phyloP scores from a whole-genome alignment of 2,113 vertebrate species.

The Sebastes schlegelii region DNA sequence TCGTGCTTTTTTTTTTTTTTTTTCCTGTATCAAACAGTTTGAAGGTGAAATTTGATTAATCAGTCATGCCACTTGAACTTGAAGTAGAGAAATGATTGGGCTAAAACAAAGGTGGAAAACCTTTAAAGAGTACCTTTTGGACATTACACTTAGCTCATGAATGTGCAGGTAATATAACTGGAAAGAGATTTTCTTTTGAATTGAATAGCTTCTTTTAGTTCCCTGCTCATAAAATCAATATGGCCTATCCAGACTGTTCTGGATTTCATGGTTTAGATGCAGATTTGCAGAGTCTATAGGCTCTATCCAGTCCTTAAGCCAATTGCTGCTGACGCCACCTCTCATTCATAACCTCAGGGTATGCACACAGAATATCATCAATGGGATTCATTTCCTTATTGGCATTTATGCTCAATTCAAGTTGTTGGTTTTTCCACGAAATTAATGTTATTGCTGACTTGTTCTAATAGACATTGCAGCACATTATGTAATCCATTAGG shows the following conservation, averaged over 20 bases:
- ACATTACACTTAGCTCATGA: not conserved
- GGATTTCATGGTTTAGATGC: slow-evolving; percentile 16
- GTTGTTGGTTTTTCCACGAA: slow-evolving; percentile 27
- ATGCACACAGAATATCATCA: slow-evolving; percentile 8
- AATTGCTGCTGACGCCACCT: slow-evolving; percentile 29
- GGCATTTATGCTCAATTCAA: slow-evolving; percentile 37
- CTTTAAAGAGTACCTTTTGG: not conserved
- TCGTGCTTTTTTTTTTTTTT: slow-evolving; percentile 26
- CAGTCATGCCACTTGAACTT: slow-evolving; percentile 43
- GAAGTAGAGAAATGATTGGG: slow-evolving; percentile 24
- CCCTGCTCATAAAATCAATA: slow-evolving; percentile 18
- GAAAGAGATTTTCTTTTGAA: not conserved
- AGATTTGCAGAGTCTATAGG: slow-evolving; percentile 19
- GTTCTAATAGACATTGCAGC: slow-evolving; percentile 19
- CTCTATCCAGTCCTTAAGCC: slow-evolving; percentile 9
- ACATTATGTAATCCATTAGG: slow-evolving; percentile 33
- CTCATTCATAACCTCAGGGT: slow-evolving; percentile 27
- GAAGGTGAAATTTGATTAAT: slow-evolving; percentile 48
- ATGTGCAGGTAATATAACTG: not conserved
- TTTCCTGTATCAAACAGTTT: slow-evolving; percentile 25
- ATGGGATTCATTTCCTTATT: slow-evolving; percentile 42
- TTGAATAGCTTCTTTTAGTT: slow-evolving; percentile 8
- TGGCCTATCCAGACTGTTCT: not conserved
- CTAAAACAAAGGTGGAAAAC: slow-evolving; percentile 25
- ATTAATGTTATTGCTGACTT: slow-evolving; percentile 27